Evolutionary conservation across 2,113 vertebrate species (phyloP), one percentile per base, ranked within the genome.

Genomic region (Cyprinodon brontotheroides): DNA sequence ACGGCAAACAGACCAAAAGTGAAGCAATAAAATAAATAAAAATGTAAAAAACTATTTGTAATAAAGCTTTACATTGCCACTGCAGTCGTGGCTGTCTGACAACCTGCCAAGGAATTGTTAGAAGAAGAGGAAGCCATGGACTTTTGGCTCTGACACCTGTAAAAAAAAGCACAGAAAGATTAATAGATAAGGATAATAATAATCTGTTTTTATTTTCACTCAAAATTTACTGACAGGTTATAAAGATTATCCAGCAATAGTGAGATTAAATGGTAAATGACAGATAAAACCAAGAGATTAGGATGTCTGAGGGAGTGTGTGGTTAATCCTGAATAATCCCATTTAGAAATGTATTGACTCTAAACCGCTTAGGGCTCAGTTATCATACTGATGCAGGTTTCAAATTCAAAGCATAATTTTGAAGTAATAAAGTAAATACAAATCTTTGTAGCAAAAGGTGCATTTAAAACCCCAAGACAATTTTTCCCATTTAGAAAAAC

Each of bases 61-160:
- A 50, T 43, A 45, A 80, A 84, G 75, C 71, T 86, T 81, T 71
- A 92, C 80, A 90, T 91, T 50, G 82, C 89, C 8, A 83, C 81
- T 40, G 86, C 78, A 29, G 85, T 80, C 40, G 82, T 83, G 84
- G 83, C 87, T 47, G 29, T 87, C 87, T 87, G 95, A 93, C 83
- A 95, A 59, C 93, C 82, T 14, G 86, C 85, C 78, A 97, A 80
- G n/a, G 96, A 96, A 72, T 90, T 91, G 38, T 94, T 94, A 36
- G 96, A 94, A 40, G 95, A 87, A 7, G 97, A 96, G 72, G 97
- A 93, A 0, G 95, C 91, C 86, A 96, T 89, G 48, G 92, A 90
- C 79, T 95, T 95, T 0, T 94, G 94, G 7, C 89, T 92, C 94
- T 96, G 97, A 89, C 95, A 97, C 98, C 98, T 98, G 93, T 37